phyloP scores from a whole-genome alignment of 2,797 vertebrate species.

The Peromyscus attwateri region DNA sequence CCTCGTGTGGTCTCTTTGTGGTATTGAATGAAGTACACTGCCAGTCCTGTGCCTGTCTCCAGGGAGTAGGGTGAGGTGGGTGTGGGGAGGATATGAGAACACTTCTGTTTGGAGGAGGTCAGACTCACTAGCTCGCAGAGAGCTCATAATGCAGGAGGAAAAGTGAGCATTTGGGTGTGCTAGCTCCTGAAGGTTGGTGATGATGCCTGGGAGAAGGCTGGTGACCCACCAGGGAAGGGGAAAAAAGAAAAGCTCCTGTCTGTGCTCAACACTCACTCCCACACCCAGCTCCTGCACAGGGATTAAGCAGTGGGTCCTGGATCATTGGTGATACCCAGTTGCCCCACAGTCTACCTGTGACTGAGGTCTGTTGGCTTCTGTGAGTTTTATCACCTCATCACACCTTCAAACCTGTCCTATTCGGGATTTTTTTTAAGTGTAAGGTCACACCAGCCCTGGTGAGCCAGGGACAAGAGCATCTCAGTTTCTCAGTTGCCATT shows the following conservation, averaged over 20 bases:
- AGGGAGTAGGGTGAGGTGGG: background rate
- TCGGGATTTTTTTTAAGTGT: background rate
- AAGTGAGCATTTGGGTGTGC: background rate
- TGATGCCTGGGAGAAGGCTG: background rate
- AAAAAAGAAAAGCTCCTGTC: background rate
- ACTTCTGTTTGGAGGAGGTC: background rate
- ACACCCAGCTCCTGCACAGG: background rate
- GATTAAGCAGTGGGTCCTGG: background rate
- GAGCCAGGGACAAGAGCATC: background rate
- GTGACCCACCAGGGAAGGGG: background rate
- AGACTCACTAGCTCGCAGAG: background rate
- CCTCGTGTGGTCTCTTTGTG: background rate
- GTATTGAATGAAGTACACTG: too few relatives aligned
- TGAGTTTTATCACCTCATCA: background rate
- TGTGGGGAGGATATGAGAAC: background rate
- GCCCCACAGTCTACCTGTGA: background rate
- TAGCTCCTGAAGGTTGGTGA: background rate
- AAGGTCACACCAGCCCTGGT: background rate
- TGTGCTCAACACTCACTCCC: background rate
- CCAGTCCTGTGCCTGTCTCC: background rate
- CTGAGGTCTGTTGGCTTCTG: background rate
- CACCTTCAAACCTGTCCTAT: background rate
- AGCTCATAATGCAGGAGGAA: background rate
- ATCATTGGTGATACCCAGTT: background rate
- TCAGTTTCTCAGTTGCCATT: background rate